Evolutionary conservation across 2,888 invertebrate species (phyloP).

Genomic region (Tiphia femorata): DNA sequence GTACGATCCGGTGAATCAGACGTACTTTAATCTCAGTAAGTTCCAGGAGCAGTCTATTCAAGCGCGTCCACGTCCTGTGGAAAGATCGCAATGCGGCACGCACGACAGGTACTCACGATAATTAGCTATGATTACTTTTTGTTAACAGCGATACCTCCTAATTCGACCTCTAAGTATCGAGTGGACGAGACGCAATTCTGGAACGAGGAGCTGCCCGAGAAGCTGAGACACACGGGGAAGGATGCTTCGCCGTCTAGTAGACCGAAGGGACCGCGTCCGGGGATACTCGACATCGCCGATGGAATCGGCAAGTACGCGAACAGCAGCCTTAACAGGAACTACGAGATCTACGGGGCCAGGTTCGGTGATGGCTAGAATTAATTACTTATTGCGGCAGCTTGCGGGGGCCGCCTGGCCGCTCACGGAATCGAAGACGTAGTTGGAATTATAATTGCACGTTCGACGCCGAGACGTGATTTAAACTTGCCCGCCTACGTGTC

Average conservation of each 20-base stretch:
- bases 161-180: slow-evolving; percentile 81
- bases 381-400: no score
- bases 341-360: slow-evolving; percentile 30
- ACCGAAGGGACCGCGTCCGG: slow-evolving; percentile 54
- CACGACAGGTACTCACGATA: no score
- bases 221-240: slow-evolving; percentile 71
- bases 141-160: slow-evolving; percentile 82
- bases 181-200: slow-evolving; percentile 85
- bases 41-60: no score
- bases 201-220: slow-evolving; percentile 84
- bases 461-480: no score
- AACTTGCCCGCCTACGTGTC: no score
- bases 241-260: slow-evolving; percentile 36
- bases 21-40: slow-evolving; percentile 84
- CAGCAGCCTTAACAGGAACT: slow-evolving; percentile 47
- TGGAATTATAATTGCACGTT: no score
- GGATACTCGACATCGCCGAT: slow-evolving; percentile 54
- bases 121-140: no score
- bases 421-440: no score
- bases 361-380: slow-evolving; percentile 15
- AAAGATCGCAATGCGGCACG: no score
- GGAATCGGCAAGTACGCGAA: slow-evolving; percentile 50
- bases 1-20: slow-evolving; percentile 81
- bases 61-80: no score
- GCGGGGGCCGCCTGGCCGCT: no score